Percentiles rank a stretch among this genome's conserved stretches.
Evolutionary conservation across 1,140 invertebrate genomes (phyloP).

Genomic region (Akabosia matsudoensis): DNA sequence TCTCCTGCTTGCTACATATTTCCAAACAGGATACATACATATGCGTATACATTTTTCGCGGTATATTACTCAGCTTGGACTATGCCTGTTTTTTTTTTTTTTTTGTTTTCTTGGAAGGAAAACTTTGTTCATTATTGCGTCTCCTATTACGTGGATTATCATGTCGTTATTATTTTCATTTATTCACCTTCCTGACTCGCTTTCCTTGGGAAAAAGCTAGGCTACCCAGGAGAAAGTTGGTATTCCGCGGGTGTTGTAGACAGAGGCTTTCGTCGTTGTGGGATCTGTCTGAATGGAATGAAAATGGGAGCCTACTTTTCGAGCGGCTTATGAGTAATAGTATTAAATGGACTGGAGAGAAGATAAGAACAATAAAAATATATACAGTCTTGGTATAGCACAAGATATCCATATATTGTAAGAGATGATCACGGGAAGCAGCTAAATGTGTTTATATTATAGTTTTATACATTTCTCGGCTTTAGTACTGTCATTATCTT

Average conservation of each 20-base stretch:
- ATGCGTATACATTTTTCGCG: too few species aligned
- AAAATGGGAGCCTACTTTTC: neutral
- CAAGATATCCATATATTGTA: too few species aligned
- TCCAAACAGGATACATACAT: too few species aligned
- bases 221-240: neutral
- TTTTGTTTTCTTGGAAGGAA: too few species aligned
- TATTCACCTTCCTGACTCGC: slow-evolving; percentile 21
- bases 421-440: too few species aligned
- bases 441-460: too few species aligned
- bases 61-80: too few species aligned
- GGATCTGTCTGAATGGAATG: too few species aligned
- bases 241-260: neutral
- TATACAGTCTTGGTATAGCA: too few species aligned
- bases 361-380: slow-evolving; percentile 19
- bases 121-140: slow-evolving; percentile 21
- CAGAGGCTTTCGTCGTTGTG: too few species aligned
- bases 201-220: neutral
- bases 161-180: slow-evolving; percentile 24
- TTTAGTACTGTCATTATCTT: neutral
- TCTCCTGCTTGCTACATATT: too few species aligned
- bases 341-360: slow-evolving; percentile 11
- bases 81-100: too few species aligned
- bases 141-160: slow-evolving; percentile 18
- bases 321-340: neutral
- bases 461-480: neutral